These are phyloP conservation scores for Monochamus alternatus DNA, from an alignment of 2,888 invertebrate species.

Conservation along the genomic window DNA sequence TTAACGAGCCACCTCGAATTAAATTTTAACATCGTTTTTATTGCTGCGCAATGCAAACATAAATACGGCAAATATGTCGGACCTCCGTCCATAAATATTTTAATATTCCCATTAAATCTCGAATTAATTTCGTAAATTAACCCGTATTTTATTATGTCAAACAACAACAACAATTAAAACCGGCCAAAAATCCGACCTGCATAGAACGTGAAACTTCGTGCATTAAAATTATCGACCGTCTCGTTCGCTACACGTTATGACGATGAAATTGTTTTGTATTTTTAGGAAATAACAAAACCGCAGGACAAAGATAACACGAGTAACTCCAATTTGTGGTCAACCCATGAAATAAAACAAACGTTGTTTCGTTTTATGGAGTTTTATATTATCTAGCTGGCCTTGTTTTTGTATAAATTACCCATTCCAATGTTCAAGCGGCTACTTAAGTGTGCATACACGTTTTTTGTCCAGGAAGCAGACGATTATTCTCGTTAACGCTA, in stretches of 20 bases:
- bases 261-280: conserved; percentile 18
- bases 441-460: neutral
- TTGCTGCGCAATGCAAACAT: neutral
- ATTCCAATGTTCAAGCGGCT: neutral
- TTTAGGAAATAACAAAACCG: conserved; percentile 21
- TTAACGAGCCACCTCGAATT: neutral
- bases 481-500: neutral
- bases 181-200: neutral
- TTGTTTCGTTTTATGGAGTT: conserved; percentile 5
- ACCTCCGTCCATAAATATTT: conserved; percentile 17
- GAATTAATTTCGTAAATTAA: conserved; percentile 32
- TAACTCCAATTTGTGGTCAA: conserved; percentile 1
- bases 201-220: neutral
- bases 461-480: neutral
- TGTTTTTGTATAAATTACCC: neutral
- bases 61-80: conserved; percentile 15
- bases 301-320: conserved; percentile 18
- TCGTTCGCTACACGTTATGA: neutral
- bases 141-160: conserved; percentile 22
- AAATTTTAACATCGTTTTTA: conserved; percentile 1
- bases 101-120: conserved; percentile 21
- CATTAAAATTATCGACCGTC: neutral
- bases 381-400: neutral
- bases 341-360: conserved; percentile 14
- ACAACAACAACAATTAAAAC: conserved; percentile 9